Base-by-base conservation (phyloP, 92 coral and sea anemone genomes). In the Zoanthus gigantus region DNA sequence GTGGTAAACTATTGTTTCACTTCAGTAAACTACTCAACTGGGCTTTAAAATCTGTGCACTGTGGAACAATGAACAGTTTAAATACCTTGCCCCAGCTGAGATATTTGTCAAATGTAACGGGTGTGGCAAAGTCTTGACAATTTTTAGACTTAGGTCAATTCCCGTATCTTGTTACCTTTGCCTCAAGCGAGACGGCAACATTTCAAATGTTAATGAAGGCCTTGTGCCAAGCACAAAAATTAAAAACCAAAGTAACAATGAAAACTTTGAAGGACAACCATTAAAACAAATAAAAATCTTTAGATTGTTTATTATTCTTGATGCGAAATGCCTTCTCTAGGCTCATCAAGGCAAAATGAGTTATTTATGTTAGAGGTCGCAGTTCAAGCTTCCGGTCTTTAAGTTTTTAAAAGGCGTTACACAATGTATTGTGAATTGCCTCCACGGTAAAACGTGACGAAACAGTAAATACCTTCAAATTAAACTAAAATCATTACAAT, bases 91-190 rank as follows among this genome's bases (percentile, higher is more conserved):
- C 69, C 28, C 28, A 63, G 69, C 69, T n/a, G 69, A 63, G 69
- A 63, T 63, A 63, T 63, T 63, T 63, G 69, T 63, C 69, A 63
- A 63, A 63, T 63, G 69, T 8, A 63, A 23, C 69, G 69, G 69
- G 69, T 63, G 69, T 63, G 69, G 69, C 69, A n/a, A 4, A 63
- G 69, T 63, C 30, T 63, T 63, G 69, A 63, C 69, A 63, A 63
- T 63, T n/a, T 63, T 63, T 7, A 23, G 69, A 17, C 32, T 63
- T 63, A 63, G 69, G 69, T 63, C 29, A 63, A 63, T 63, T 63
- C 28, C 69, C 2, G n/a, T 63, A 63, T 63, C 69, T 18, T 63
- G 69, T 63, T 63, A 63, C 69, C 0, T 16, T 37, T 28, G n/a
- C 29, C 69, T 63, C 28, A 7, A 63, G 69, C 17, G 69, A 1